Conservation (phyloP, 92 coral and sea anemone species). For the Actinernus sp. region DNA sequence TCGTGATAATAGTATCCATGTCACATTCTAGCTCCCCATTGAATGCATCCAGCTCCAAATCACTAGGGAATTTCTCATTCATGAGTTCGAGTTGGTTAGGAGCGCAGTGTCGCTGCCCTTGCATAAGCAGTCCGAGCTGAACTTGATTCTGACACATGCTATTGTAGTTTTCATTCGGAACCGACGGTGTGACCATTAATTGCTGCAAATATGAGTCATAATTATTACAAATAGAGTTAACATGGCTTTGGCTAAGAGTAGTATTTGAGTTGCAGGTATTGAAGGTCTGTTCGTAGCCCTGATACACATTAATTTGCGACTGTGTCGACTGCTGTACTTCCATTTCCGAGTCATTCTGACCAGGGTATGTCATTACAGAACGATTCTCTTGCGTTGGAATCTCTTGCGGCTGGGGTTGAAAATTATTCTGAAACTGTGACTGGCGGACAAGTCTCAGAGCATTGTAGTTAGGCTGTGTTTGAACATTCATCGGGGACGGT, state of each 20-base stretch:
- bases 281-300: constrained; percentile 23
- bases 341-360: constrained; percentile 23
- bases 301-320: constrained; percentile 3
- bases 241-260: constrained; percentile 1
- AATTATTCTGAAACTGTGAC: constrained; percentile 50
- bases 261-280: constrained; percentile 14
- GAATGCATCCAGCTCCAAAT: constrained; percentile 85
- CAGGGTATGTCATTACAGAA: constrained; percentile 10
- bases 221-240: constrained; percentile 12
- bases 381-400: constrained; percentile 12
- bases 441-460: constrained; percentile 33
- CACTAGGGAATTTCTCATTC: constrained; percentile 84
- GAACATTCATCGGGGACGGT: constrained; percentile 22
- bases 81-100: constrained; percentile 47
- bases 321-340: constrained; percentile 15
- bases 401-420: constrained; percentile 31
- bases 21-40: constrained; percentile 89
- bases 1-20: constrained; percentile 84
- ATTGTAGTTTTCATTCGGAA: constrained; percentile 9
- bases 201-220: constrained; percentile 21
- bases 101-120: constrained; percentile 28
- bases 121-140: constrained; percentile 20
- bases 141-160: background rate
- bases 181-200: background rate
- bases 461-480: constrained; percentile 17